Evolutionary conservation across 1,140 invertebrate species (phyloP).

Genomic region (Metopolophium dirhodum): DNA sequence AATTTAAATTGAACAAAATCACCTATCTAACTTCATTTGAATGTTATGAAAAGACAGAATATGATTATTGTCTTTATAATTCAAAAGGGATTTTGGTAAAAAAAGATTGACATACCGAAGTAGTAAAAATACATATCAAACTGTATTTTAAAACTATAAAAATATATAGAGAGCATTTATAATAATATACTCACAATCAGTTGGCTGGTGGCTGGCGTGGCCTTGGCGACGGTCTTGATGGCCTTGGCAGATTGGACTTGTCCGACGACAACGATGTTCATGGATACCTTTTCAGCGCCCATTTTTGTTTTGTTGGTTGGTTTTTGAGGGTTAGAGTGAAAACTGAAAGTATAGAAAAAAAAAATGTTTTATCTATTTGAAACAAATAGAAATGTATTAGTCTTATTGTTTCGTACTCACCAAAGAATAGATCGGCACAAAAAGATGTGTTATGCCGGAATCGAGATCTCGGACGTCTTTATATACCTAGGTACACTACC

Average conservation of each 20-base stretch:
- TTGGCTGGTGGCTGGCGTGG: neutral
- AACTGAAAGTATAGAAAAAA: neutral
- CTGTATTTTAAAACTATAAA: too few relatives aligned
- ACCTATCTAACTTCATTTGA: too few relatives aligned
- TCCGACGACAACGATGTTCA: neutral
- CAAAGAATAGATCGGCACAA: neutral
- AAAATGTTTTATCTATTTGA: neutral
- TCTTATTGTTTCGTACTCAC: neutral
- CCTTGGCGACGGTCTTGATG: neutral
- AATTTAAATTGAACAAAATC: too few relatives aligned
- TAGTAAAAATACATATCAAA: too few relatives aligned
- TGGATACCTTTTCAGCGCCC: neutral
- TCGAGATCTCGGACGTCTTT: neutral
- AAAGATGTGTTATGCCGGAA: neutral
- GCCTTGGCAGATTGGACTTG: neutral
- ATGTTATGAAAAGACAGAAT: too few relatives aligned
- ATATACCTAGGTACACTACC: neutral
- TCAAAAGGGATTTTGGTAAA: too few relatives aligned
- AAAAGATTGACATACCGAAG: too few relatives aligned
- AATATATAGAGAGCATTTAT: too few relatives aligned
- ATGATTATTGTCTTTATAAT: too few relatives aligned
- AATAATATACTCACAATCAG: neutral
- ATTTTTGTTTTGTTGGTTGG: neutral
- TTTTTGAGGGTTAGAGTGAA: neutral
- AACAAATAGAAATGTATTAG: too few relatives aligned